Percentiles rank a stretch among this genome's conserved stretches.
Conservation (phyloP, 1,140 invertebrate species). For the Brachionus angularis region DNA sequence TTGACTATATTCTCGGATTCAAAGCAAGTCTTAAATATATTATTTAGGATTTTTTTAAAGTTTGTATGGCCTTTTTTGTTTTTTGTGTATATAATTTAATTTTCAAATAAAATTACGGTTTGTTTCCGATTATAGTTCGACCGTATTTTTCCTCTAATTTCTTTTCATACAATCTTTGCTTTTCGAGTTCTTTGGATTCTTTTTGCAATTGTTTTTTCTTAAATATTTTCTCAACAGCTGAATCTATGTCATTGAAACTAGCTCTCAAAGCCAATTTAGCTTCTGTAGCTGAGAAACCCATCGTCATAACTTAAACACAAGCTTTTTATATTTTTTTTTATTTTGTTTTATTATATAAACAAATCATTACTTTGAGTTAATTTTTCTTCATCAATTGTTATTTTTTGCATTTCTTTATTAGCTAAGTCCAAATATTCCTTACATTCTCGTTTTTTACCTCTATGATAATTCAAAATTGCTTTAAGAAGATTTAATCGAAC, state of each 20-base stretch:
- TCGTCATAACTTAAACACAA: constrained; percentile 9
- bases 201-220: constrained; percentile 9
- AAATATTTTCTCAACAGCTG: constrained; percentile 35
- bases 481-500: constrained; percentile 26
- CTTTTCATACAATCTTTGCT: not conserved
- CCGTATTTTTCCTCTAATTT: constrained; percentile 33
- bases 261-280: constrained; percentile 32
- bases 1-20: too few relatives aligned
- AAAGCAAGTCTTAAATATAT: too few relatives aligned
- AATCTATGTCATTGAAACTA: constrained; percentile 10
- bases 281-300: constrained; percentile 32
- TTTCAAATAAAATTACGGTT: not conserved
- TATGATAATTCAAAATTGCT: constrained; percentile 28
- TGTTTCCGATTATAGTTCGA: not conserved
- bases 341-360: not conserved
- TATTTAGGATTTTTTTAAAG: too few relatives aligned
- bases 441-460: not conserved
- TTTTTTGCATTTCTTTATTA: constrained; percentile 23
- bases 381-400: constrained; percentile 37
- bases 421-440: constrained; percentile 11
- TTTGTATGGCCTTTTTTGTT: too few relatives aligned
- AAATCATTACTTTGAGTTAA: constrained; percentile 12
- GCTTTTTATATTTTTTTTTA: not conserved
- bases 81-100: too few relatives aligned
- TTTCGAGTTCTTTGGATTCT: constrained; percentile 27